Conservation (phyloP, 2,113 vertebrate species). For the Corydoras maculifer region DNA sequence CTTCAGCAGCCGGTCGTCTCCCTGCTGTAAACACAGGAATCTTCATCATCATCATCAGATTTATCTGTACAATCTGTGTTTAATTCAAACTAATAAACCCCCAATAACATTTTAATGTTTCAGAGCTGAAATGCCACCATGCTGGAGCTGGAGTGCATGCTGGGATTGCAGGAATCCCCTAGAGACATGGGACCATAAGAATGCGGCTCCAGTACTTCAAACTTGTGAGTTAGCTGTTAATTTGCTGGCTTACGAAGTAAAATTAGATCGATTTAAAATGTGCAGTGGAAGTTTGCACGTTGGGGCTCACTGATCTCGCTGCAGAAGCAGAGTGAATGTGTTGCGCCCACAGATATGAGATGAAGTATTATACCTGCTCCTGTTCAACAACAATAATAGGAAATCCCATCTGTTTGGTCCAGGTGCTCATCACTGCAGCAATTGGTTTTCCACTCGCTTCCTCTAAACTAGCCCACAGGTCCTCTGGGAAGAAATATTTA, state of each 20-base stretch:
- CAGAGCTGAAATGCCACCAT: not conserved
- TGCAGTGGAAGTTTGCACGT: too few relatives aligned
- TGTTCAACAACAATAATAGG: constrained; percentile 89
- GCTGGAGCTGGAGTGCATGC: not conserved
- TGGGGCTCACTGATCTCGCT: too few relatives aligned
- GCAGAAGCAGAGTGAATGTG: too few relatives aligned
- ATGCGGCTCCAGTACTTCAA: too few relatives aligned
- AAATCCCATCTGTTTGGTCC: constrained; percentile 99
- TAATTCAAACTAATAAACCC: not conserved
- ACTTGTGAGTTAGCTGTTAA: too few relatives aligned
- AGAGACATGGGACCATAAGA: too few relatives aligned
- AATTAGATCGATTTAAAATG: too few relatives aligned
- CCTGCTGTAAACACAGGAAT: constrained; percentile 67
- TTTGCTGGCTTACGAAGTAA: too few relatives aligned
- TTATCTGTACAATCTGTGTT: not conserved
- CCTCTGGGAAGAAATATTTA: constrained; percentile 68
- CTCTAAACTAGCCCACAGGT: constrained; percentile 94
- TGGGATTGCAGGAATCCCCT: not conserved
- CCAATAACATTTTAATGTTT: not conserved
- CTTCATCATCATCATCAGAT: too few relatives aligned
- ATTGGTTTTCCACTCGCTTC: constrained; percentile 91
- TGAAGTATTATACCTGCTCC: constrained; percentile 74
- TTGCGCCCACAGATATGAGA: not conserved
- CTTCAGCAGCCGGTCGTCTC: constrained; percentile 80
- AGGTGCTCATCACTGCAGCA: constrained; percentile 90